Conservation (phyloP, 2,797 vertebrate species). For the Pipistrellus pygmaeus region DNA sequence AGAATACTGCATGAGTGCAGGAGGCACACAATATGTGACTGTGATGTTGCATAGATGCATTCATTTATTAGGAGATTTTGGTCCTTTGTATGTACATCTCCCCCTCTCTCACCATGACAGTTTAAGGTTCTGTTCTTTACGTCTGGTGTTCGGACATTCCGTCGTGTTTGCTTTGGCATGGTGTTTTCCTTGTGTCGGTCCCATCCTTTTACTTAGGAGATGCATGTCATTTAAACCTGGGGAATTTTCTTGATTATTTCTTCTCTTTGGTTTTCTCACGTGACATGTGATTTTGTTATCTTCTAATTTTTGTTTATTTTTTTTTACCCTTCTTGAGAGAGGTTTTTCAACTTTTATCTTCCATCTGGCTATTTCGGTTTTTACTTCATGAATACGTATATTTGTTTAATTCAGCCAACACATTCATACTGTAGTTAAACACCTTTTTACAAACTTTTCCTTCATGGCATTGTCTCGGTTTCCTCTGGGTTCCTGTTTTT, state of each 20-base stretch:
- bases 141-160: not conserved
- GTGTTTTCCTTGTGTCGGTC: not conserved
- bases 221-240: not conserved
- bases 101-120: not conserved
- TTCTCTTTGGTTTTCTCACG: not conserved
- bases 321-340: not conserved
- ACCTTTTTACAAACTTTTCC: not conserved
- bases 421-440: not conserved
- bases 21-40: not conserved
- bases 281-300: not conserved
- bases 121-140: not conserved
- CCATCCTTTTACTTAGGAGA: not conserved
- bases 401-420: not conserved
- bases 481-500: conserved; percentile 39
- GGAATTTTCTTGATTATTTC: not conserved
- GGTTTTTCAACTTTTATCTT: conserved; percentile 19
- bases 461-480: not conserved
- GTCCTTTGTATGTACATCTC: not conserved
- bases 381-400: not conserved
- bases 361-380: not conserved
- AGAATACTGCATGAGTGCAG: not conserved
- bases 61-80: not conserved
- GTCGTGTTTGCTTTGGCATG: not conserved
- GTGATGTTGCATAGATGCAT: not conserved
- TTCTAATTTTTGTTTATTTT: not conserved